Percentiles rank a stretch among this genome's conserved stretches.
Evolutionary conservation across 2,113 vertebrate genomes (phyloP).

Genomic region (Corythaeola cristata): DNA sequence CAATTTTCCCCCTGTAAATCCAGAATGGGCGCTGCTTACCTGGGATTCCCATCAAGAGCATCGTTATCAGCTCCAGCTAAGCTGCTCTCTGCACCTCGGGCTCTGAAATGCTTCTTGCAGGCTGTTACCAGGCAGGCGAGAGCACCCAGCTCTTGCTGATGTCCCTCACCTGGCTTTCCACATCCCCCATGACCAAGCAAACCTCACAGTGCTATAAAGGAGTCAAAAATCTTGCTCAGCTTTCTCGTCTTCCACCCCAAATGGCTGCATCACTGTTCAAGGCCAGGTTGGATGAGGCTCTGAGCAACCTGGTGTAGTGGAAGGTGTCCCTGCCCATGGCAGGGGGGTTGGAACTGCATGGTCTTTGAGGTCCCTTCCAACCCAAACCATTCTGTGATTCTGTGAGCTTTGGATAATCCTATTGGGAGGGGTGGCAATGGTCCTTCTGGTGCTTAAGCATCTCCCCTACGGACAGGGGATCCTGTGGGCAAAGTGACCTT

Average conservation of each 20-base stretch:
- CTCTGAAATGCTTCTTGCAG: not conserved
- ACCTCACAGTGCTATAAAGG: not conserved
- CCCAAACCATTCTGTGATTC: too few relatives aligned
- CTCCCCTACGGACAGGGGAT: not conserved
- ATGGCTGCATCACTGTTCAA: too few relatives aligned
- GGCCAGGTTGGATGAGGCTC: too few relatives aligned
- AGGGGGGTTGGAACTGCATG: too few relatives aligned
- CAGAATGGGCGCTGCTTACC: not conserved
- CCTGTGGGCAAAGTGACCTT: not conserved
- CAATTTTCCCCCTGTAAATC: constrained; percentile 50
- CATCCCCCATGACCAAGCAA: not conserved
- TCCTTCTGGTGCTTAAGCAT: not conserved
- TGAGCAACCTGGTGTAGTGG: too few relatives aligned
- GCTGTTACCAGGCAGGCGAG: not conserved
- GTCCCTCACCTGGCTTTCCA: not conserved
- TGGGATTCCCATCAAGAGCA: constrained; percentile 4
- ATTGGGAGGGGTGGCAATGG: not conserved
- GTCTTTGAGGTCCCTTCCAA: too few relatives aligned
- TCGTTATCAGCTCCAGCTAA: not conserved
- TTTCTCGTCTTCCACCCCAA: not conserved
- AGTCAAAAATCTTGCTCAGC: not conserved
- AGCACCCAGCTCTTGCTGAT: not conserved
- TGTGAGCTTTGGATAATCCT: not conserved
- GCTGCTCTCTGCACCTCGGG: not conserved
- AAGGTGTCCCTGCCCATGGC: too few relatives aligned